A percentile compares a stretch with the other conserved stretches of the same genome.
These are phyloP conservation scores for Entelurus aequoreus DNA, from an alignment of 2,113 vertebrate species.

Conservation along the genomic window DNA sequence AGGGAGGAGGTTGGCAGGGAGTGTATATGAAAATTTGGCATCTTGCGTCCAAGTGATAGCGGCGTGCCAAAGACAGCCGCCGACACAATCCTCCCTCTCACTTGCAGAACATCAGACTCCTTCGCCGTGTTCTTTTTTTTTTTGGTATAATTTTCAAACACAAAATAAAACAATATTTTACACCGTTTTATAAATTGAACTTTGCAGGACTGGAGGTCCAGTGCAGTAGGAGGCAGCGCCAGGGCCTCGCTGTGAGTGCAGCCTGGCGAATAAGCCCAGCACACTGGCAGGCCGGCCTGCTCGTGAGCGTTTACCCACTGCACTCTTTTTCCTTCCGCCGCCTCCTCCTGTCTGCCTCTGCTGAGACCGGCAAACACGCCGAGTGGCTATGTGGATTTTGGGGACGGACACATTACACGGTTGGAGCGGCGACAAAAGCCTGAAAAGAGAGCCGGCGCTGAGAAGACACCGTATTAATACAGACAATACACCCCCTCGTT, in stretches of 20 bases:
- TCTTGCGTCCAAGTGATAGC: constrained; percentile 63
- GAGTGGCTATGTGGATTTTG: constrained; percentile 65
- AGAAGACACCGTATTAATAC: constrained; percentile 67
- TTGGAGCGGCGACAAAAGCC: constrained; percentile 64
- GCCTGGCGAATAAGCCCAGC: constrained; percentile 56
- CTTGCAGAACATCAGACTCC: constrained; percentile 48
- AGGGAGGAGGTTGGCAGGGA: constrained; percentile 73
- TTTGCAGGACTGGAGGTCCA: constrained; percentile 1
- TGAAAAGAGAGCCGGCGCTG: constrained; percentile 65
- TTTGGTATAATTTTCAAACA: not conserved
- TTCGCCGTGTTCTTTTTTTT: constrained; percentile 14
- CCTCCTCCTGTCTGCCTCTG: constrained; percentile 40
- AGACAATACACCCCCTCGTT: constrained; percentile 58
- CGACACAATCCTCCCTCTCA: constrained; percentile 63
- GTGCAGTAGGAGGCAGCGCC: constrained; percentile 37
- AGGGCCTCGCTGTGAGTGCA: constrained; percentile 57
- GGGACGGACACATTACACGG: constrained; percentile 68
- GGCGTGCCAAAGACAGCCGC: constrained; percentile 68
- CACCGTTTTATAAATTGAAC: not conserved
- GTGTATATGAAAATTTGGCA: constrained; percentile 70
- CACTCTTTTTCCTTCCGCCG: constrained; percentile 36
- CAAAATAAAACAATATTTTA: constrained; percentile 33
- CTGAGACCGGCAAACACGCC: constrained; percentile 62
- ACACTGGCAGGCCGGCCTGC: constrained; percentile 47
- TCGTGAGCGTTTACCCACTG: constrained; percentile 38